These are phyloP conservation scores for Genyomyrus donnyi DNA, from an alignment of 2,113 vertebrate species.

Conservation along the genomic window DNA sequence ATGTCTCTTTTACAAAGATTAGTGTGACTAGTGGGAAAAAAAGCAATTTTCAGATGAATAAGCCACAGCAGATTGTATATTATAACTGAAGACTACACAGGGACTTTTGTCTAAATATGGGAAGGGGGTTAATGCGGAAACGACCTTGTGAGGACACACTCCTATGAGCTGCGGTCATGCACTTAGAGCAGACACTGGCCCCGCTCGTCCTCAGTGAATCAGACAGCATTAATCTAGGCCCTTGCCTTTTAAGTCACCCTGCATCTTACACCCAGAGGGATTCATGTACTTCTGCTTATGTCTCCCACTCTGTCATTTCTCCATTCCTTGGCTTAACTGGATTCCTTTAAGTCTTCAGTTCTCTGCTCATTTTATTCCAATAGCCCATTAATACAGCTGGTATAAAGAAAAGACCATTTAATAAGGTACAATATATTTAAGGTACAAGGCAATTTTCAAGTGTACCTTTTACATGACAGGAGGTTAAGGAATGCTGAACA, in stretches of 20 bases:
- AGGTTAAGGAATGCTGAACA: not conserved
- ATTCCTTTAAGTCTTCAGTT: not conserved
- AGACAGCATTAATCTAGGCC: not conserved
- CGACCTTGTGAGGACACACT: conserved; percentile 40
- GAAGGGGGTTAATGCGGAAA: not conserved
- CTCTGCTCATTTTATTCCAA: not conserved
- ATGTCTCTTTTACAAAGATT: not conserved
- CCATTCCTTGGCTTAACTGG: not conserved
- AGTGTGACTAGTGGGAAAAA: not conserved
- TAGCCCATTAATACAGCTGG: not conserved
- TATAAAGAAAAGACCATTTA: not conserved
- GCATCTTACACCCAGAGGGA: conserved; percentile 36
- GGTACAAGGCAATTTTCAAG: not conserved
- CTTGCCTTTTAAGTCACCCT: conserved; percentile 34
- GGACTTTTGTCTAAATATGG: not conserved
- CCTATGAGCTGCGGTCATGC: conserved; percentile 28
- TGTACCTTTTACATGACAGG: not conserved
- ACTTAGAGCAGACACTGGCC: conserved; percentile 46
- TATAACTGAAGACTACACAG: not conserved
- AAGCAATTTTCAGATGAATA: not conserved
- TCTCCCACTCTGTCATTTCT: not conserved
- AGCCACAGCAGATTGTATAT: not conserved
- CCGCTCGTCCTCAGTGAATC: not conserved
- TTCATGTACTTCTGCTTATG: conserved; percentile 28
- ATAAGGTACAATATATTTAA: not conserved